Evolutionary conservation across 2,888 invertebrate species (phyloP), one percentile per base, ranked within the genome.

Genomic region (Phengaris arion): DNA sequence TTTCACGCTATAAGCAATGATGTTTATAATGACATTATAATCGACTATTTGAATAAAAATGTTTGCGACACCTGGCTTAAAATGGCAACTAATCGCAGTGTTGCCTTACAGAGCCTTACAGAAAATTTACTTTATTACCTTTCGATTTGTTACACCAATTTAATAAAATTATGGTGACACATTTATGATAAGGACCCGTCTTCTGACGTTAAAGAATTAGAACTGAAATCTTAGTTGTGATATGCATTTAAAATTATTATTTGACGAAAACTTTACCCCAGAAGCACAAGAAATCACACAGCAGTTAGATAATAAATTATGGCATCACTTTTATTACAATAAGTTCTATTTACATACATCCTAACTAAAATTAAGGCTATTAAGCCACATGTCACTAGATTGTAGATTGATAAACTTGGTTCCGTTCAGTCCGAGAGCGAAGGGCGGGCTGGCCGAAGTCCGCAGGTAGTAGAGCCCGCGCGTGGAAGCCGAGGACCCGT

Each of bases 391-490:
- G 76, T 78, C 78, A 75, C 74, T 79, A n/a, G 78, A 59, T 35
- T 73, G 68, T 48, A 75, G 55, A 68, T 72, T 79, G 51, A 82
- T 78, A 78, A 80, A 83, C 83, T 84, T 88, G 8, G 87, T 86
- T 64, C 94, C 94, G 15, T 87, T 85, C 86, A 93, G 88, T 55
- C 92, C 93, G 22, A 94, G 86, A 35, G 89, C 92, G 75, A 85
- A 93, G 9, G 94, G 94, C 48, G 89, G 79, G 74, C 80, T 85
- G 3, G 86, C 81, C 45, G 87, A 81, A 51, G 94, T 94, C 48
- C 92, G 85, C 79, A 94, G 84, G 82, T 90, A 94, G 83, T 88
- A 94, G 64, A 86, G 84, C n/a, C 94, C 94, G 6, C 89, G 87
- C n/a, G 87, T 86, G n/a, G 82, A 79, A 48, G 81, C 82, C 48